Percentiles rank a stretch among this genome's conserved stretches.
phyloP scores from a whole-genome alignment of 2,888 invertebrate species.

The Prenolepis imparis region DNA sequence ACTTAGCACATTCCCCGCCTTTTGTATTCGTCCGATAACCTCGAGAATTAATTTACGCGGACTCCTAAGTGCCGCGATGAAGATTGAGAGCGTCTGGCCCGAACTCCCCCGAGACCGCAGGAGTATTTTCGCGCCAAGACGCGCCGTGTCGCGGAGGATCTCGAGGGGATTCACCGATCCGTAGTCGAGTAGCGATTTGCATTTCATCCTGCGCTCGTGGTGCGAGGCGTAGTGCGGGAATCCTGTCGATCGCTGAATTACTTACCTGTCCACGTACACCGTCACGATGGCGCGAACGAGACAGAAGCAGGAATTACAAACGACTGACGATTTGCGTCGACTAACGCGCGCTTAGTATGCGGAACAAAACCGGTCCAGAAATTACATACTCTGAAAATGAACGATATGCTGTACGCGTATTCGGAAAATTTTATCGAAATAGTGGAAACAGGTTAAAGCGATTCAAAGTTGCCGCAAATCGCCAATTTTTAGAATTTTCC shows the following conservation, averaged over 20 bases:
- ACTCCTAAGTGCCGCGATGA: conserved; percentile 74
- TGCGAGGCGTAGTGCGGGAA: conserved; percentile 51
- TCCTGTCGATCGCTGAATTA: conserved; percentile 75
- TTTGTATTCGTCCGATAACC: conserved; percentile 66
- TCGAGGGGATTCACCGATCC: conserved; percentile 73
- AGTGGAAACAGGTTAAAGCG: neutral
- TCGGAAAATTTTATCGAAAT: conserved; percentile 28
- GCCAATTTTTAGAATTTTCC: neutral
- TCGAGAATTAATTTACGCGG: conserved; percentile 73
- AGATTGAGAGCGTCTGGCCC: conserved; percentile 72
- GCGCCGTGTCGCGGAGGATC: conserved; percentile 66
- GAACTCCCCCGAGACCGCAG: conserved; percentile 65
- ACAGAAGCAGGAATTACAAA: conserved; percentile 48
- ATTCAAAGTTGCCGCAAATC: neutral
- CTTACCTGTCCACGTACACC: conserved; percentile 73
- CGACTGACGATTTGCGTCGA: conserved; percentile 18
- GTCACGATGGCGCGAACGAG: conserved; percentile 33
- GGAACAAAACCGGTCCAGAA: conserved; percentile 29
- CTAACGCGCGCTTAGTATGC: conserved; percentile 32
- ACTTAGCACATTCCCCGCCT: conserved; percentile 61
- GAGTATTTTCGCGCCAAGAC: conserved; percentile 67
- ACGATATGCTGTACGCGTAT: neutral
- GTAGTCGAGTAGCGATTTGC: conserved; percentile 72
- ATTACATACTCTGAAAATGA: conserved; percentile 33
- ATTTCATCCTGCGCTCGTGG: conserved; percentile 64